Base-by-base conservation (phyloP, 2,113 vertebrate genomes). In the Bubo blakistoni region DNA sequence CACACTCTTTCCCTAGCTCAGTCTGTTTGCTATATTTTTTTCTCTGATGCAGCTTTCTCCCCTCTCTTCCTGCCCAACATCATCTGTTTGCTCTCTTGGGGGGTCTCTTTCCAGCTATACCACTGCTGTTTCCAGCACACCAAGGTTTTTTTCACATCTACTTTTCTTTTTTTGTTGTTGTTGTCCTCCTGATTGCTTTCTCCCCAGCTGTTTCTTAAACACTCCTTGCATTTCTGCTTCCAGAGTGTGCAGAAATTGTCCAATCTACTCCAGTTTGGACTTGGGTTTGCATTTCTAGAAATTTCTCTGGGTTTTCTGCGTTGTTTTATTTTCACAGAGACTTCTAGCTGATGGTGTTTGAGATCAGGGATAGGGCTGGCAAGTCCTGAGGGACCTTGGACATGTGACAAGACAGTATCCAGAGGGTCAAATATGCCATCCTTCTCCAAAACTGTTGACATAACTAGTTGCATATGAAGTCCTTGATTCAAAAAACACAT, bases 171-270 rank as follows among this genome's bases (percentile, higher is more conserved):
- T 32, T 72, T 71, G 32, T 69, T 84, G 27, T n/a, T 94, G 61
- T 87, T 77, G 40, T 90, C 81, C 21, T 74, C 71, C 88, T 86
- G 62, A 81, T 95, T 96, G 71, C 52, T 86, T 90, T 81, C 67
- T 90, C 24, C 85, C 71, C 67, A 58, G 7, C 82, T 67, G 71
- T 88, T 92, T 51, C 85, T 82, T 83, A 83, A 86, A 66, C 36
- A 12, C 67, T 65, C 71, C 63, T 73, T 54, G 44, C 46, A 24
- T 90, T 69, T 90, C 85, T 91, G 69, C 58, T 80, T 80, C 65
- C 62, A 32, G 67, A 38, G 27, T 7, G 49, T 36, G 34, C 63
- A 77, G 36, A 95, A 91, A 92, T 94, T 59, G 84, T 54, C 79
- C 93, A 90, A 55, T 90, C 88, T 88, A 13, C 15, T 90, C 81